Evolutionary conservation across 2,797 vertebrate genomes (phyloP).

Genomic region (Falco naumanni): DNA sequence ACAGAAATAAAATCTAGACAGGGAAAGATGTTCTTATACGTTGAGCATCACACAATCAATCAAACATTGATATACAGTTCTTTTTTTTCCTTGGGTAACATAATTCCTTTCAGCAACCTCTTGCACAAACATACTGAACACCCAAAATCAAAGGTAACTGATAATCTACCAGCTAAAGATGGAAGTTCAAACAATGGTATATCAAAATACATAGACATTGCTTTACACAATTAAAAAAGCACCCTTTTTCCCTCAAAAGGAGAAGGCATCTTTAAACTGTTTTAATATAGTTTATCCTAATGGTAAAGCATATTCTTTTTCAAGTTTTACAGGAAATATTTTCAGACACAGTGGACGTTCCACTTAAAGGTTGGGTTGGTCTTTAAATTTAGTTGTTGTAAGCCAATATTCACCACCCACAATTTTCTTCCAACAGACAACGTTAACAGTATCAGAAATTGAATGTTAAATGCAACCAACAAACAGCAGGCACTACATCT

Average conservation of each 20-base stretch:
- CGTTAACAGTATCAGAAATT: neutral
- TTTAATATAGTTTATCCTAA: constrained; percentile 75
- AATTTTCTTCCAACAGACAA: constrained; percentile 52
- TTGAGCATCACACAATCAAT: constrained; percentile 87
- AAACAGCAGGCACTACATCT: constrained; percentile 54
- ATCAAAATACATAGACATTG: constrained; percentile 79
- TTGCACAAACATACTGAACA: constrained; percentile 71
- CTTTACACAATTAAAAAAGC: constrained; percentile 79
- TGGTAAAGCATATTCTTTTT: constrained; percentile 80
- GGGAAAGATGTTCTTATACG: constrained; percentile 81
- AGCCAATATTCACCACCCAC: constrained; percentile 40
- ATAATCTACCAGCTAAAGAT: constrained; percentile 79
- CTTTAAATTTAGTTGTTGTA: constrained; percentile 20
- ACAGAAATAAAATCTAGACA: constrained; percentile 86
- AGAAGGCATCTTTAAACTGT: constrained; percentile 78
- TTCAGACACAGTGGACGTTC: constrained; percentile 61
- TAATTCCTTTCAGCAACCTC: constrained; percentile 69
- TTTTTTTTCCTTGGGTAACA: constrained; percentile 57
- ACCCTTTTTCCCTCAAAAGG: constrained; percentile 80
- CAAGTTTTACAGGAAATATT: constrained; percentile 93
- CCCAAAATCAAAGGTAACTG: constrained; percentile 70
- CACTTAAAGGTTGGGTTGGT: constrained; percentile 44
- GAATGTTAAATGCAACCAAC: constrained; percentile 40
- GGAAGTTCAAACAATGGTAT: constrained; percentile 95
- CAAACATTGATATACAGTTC: constrained; percentile 79